Conservation (phyloP, 1,140 invertebrate genomes). For the Hyles euphorbiae region DNA sequence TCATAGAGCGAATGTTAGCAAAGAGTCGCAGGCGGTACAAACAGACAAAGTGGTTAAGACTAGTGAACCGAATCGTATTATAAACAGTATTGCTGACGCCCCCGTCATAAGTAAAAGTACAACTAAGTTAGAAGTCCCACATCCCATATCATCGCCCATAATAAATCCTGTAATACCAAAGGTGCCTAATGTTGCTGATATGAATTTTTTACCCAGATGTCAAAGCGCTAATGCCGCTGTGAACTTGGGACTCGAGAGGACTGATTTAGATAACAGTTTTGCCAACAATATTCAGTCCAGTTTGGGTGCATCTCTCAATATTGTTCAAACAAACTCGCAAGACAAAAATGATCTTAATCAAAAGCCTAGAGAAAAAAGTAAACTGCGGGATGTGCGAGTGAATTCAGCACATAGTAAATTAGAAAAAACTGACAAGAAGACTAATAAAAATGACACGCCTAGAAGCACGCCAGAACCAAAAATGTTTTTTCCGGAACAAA, state of each 20-base stretch:
- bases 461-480: conserved; percentile 64
- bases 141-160: conserved; percentile 65
- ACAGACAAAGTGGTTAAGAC: conserved; percentile 61
- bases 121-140: conserved; percentile 65
- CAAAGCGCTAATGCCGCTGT: conserved; percentile 65
- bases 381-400: conserved; percentile 67
- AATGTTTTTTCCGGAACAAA: conserved; percentile 72
- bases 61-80: conserved; percentile 42
- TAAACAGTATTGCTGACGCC: conserved; percentile 40
- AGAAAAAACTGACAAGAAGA: conserved; percentile 67
- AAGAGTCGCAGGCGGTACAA: conserved; percentile 64
- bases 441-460: conserved; percentile 56
- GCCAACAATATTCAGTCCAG: conserved; percentile 47
- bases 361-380: conserved; percentile 69
- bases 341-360: conserved; percentile 60
- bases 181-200: conserved; percentile 57
- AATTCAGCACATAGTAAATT: conserved; percentile 72
- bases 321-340: conserved; percentile 42
- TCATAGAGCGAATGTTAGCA: conserved; percentile 47
- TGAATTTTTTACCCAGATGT: conserved; percentile 66
- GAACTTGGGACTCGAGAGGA: conserved; percentile 55
- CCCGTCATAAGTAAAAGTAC: conserved; percentile 58
- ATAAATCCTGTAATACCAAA: conserved; percentile 65
- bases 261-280: conserved; percentile 50
- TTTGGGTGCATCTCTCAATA: conserved; percentile 49